These are phyloP conservation scores for Chelonoidis abingdonii DNA, from an alignment of 2,113 vertebrate genomes.

Conservation along the genomic window DNA sequence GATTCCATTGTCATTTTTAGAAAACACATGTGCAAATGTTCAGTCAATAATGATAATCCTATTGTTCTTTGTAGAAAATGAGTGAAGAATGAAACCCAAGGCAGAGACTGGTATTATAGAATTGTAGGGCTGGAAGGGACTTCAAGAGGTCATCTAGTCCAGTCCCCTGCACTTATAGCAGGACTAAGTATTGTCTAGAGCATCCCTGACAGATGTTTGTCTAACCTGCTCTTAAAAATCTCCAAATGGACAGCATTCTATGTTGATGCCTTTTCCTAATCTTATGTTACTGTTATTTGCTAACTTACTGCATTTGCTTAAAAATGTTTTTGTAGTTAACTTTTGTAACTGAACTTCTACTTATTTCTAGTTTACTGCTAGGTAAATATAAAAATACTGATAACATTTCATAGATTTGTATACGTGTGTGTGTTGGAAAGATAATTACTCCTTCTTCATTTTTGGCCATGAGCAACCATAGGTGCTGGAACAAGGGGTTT, in stretches of 20 bases:
- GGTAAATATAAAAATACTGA: neutral
- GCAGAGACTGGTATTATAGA: neutral
- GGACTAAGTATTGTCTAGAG: no score
- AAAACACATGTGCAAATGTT: neutral
- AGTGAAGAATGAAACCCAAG: constrained; percentile 3
- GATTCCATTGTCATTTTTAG: neutral
- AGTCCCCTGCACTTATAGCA: no score
- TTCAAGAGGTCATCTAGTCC: no score
- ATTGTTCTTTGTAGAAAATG: constrained; percentile 28
- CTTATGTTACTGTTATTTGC: neutral
- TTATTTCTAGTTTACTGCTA: neutral
- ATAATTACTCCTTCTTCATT: neutral
- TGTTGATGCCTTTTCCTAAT: neutral
- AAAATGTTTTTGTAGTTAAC: neutral
- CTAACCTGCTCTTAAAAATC: no score
- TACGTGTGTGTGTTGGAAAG: neutral
- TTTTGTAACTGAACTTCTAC: neutral
- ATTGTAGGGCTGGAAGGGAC: no score
- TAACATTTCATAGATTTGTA: neutral
- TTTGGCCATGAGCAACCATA: no score
- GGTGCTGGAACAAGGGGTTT: no score
- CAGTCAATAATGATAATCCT: neutral
- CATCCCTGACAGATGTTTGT: no score
- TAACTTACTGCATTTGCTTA: neutral
- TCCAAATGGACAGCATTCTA: neutral